Percentiles rank a stretch among this genome's conserved stretches.
Conservation (phyloP, 2,113 vertebrate species). For the Atractosteus spatula region DNA sequence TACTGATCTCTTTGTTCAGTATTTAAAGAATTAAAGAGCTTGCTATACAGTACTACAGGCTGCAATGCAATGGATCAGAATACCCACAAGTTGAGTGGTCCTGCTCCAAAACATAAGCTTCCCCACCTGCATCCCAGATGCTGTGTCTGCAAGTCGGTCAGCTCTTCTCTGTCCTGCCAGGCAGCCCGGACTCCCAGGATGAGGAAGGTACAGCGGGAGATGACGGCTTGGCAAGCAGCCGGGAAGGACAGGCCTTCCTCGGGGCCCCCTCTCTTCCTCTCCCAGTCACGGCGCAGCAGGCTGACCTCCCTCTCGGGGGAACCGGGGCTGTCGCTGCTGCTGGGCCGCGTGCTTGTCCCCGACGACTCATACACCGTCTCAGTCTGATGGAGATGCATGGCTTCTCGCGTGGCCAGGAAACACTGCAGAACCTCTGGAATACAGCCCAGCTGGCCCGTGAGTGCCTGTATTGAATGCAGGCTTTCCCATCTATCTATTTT, state of each 20-base stretch:
- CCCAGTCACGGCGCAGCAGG: constrained; percentile 41
- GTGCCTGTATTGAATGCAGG: no score
- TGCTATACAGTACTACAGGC: no score
- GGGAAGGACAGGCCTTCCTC: constrained; percentile 62
- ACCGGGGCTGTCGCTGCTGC: constrained; percentile 60
- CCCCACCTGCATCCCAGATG: constrained; percentile 45
- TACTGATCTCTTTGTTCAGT: no score
- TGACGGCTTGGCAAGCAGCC: constrained; percentile 64
- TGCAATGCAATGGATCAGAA: no score
- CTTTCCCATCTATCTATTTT: no score
- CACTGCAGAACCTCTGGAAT: constrained; percentile 69
- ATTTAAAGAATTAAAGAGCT: no score
- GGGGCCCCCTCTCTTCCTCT: constrained; percentile 36
- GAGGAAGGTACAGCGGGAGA: constrained; percentile 71
- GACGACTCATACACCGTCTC: constrained; percentile 75
- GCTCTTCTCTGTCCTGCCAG: constrained; percentile 58
- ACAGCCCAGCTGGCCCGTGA: background rate
- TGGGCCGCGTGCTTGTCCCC: constrained; percentile 66
- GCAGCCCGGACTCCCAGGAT: constrained; percentile 66
- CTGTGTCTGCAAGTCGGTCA: constrained; percentile 26
- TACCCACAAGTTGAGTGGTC: no score
- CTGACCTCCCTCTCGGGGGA: constrained; percentile 54
- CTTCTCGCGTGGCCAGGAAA: constrained; percentile 72
- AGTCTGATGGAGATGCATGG: constrained; percentile 72
- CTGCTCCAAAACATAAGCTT: no score